These are phyloP conservation scores for Danaus plexippus DNA, from an alignment of 1,140 invertebrate genomes.

Conservation along the genomic window DNA sequence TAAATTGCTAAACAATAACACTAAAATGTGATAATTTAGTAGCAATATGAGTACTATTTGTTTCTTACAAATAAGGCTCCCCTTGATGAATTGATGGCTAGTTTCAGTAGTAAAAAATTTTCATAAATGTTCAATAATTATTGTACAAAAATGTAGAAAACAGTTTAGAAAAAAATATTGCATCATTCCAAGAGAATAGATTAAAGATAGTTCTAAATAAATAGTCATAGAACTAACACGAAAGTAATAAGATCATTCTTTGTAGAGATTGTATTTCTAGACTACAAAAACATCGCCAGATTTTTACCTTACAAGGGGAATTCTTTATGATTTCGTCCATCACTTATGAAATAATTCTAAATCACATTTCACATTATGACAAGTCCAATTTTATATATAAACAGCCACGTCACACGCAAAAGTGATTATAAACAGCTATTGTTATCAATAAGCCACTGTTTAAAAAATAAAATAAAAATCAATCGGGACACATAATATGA, in stretches of 20 bases:
- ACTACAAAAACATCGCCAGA: constrained; percentile 28
- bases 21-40: constrained; percentile 7
- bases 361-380: constrained; percentile 60
- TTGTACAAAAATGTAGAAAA: constrained; percentile 13
- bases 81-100: constrained; percentile 22
- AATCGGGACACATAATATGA: constrained; percentile 40
- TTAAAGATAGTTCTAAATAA: constrained; percentile 6
- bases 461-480: constrained; percentile 65
- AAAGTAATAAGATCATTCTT: not conserved
- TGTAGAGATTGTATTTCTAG: constrained; percentile 14
- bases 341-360: constrained; percentile 51
- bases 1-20: constrained; percentile 8
- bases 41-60: constrained; percentile 12
- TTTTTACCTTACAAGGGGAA: constrained; percentile 67
- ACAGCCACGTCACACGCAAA: constrained; percentile 54
- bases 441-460: constrained; percentile 64
- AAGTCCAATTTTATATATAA: constrained; percentile 45
- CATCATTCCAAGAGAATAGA: constrained; percentile 2
- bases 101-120: constrained; percentile 16
- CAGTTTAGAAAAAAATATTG: constrained; percentile 3
- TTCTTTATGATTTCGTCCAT: constrained; percentile 65
- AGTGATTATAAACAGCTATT: constrained; percentile 61
- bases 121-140: constrained; percentile 11
- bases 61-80: constrained; percentile 22
- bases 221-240: too few species aligned